Evolutionary conservation across 92 coral and sea anemone genomes (phyloP).

Genomic region (Actinostola sp.): DNA sequence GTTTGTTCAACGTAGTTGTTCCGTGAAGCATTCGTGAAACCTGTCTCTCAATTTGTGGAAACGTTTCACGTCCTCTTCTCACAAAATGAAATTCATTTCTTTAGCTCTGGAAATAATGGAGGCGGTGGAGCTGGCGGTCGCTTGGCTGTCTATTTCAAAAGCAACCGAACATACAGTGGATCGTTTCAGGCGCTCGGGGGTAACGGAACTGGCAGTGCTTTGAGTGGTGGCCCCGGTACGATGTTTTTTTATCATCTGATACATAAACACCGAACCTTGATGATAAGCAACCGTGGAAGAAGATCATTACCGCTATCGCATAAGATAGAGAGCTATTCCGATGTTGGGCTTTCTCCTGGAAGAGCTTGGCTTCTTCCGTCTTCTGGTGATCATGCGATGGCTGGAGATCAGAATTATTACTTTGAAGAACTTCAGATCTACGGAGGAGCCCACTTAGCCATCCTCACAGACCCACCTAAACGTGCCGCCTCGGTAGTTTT

Average conservation of each 20-base stretch:
- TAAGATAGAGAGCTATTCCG: conserved; percentile 58
- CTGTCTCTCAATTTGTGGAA: too few relatives aligned
- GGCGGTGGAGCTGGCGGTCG: conserved; percentile 75
- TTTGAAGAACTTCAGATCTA: conserved; percentile 74
- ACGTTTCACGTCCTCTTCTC: neutral
- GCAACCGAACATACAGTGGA: conserved; percentile 75
- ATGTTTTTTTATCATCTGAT: conserved; percentile 66
- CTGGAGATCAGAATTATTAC: conserved; percentile 64
- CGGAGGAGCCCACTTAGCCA: conserved; percentile 65
- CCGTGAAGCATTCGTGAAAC: too few relatives aligned
- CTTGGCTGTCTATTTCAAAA: conserved; percentile 71
- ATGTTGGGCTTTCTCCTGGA: conserved; percentile 60
- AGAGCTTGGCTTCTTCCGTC: conserved; percentile 69
- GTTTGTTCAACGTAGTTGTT: too few relatives aligned
- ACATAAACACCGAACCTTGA: conserved; percentile 71
- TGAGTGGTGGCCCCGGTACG: conserved; percentile 75
- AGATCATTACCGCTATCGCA: conserved; percentile 52
- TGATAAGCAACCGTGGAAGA: conserved; percentile 62
- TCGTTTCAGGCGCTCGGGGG: conserved; percentile 70
- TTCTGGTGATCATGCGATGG: conserved; percentile 55
- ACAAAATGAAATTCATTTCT: neutral
- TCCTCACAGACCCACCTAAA: conserved; percentile 43
- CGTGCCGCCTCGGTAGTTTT: conserved; percentile 68
- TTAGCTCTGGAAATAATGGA: conserved; percentile 35
- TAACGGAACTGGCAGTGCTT: conserved; percentile 46